A percentile compares a stretch with the other conserved stretches of the same genome.
Conservation (phyloP, 2,113 vertebrate genomes). For the Perca schrenkii region DNA sequence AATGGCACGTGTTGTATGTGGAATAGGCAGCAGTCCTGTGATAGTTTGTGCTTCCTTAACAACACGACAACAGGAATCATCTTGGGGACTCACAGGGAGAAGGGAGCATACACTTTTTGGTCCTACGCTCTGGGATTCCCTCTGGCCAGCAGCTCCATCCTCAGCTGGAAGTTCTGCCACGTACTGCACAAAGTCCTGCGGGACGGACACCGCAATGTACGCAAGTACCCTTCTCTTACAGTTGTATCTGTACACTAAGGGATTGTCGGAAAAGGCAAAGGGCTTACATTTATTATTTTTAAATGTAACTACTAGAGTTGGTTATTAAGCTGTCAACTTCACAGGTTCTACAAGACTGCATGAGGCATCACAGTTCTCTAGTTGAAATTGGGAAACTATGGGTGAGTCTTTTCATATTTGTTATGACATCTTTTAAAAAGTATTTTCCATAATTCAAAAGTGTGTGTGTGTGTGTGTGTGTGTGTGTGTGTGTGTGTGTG, state of each 20-base stretch:
- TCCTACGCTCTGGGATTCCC: slow-evolving; percentile 95
- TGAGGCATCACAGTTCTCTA: slow-evolving; percentile 93
- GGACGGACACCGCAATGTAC: slow-evolving; percentile 95
- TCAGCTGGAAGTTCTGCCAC: slow-evolving; percentile 99
- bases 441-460: not conserved
- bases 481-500: no score
- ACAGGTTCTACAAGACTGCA: slow-evolving; percentile 96
- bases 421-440: not conserved
- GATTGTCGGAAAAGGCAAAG: not conserved
- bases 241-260: no score
- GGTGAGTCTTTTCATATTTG: slow-evolving; percentile 84
- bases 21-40: not conserved
- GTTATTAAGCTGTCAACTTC: slow-evolving; percentile 24
- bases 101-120: slow-evolving; percentile 98
- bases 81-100: slow-evolving; percentile 95
- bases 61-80: slow-evolving; percentile 88
- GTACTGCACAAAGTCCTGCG: slow-evolving; percentile 97
- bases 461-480: no score
- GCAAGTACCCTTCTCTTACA: slow-evolving; percentile 29
- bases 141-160: slow-evolving; percentile 91
- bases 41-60: slow-evolving; percentile 82
- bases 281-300: not conserved
- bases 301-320: not conserved
- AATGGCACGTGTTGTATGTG: not conserved
- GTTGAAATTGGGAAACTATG: slow-evolving; percentile 91